Conservation (phyloP, 1,140 invertebrate genomes). For the Ips nitidus region DNA sequence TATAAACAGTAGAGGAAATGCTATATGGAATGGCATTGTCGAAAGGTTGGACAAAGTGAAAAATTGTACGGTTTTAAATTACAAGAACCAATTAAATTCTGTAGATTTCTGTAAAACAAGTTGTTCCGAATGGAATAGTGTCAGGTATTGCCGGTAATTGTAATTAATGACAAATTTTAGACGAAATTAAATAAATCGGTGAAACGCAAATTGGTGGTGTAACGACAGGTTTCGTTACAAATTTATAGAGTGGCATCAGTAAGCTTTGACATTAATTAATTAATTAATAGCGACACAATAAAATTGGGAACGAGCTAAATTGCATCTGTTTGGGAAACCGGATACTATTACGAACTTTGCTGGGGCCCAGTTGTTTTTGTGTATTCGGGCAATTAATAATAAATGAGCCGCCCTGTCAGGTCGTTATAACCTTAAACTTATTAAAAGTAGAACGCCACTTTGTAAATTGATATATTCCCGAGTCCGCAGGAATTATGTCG, state of each 20-base stretch:
- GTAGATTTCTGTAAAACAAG: no score
- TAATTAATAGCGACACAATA: slow-evolving; percentile 35
- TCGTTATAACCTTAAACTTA: slow-evolving; percentile 35
- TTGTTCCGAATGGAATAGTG: no score
- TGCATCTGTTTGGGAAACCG: slow-evolving; percentile 27
- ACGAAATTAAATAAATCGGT: slow-evolving; percentile 14
- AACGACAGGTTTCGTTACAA: slow-evolving; percentile 35
- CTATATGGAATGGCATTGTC: no score
- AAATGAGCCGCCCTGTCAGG: slow-evolving; percentile 33
- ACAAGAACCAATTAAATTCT: no score
- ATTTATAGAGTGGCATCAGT: slow-evolving; percentile 35
- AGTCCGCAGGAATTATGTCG: not conserved
- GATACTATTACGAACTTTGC: slow-evolving; percentile 34
- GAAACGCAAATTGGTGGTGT: slow-evolving; percentile 22
- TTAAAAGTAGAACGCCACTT: slow-evolving; percentile 31
- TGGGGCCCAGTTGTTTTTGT: slow-evolving; percentile 34
- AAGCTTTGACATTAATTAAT: slow-evolving; percentile 36
- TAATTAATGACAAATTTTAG: slow-evolving; percentile 20
- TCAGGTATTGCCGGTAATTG: not conserved
- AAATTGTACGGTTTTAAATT: no score
- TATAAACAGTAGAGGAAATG: no score
- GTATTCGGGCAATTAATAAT: slow-evolving; percentile 36
- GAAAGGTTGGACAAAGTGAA: no score
- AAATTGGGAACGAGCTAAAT: slow-evolving; percentile 34
- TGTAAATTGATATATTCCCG: slow-evolving; percentile 28